These are phyloP conservation scores for Drosophila recens DNA, from an alignment of 2,888 invertebrate genomes.

Conservation along the genomic window DNA sequence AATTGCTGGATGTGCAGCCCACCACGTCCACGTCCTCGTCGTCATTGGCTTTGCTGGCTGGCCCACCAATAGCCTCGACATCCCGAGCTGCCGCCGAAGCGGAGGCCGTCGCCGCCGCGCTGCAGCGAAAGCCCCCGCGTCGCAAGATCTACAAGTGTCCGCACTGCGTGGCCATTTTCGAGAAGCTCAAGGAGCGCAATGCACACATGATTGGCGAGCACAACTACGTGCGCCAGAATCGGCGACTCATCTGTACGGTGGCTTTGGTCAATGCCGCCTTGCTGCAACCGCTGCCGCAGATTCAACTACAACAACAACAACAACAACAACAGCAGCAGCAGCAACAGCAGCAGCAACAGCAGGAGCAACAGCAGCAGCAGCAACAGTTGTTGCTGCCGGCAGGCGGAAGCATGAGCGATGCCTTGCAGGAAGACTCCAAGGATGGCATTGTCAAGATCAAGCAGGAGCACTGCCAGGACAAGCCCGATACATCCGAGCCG, in stretches of 20 bases:
- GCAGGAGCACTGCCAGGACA: constrained; percentile 74
- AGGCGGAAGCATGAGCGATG: constrained; percentile 28
- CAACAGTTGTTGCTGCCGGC: constrained; percentile 38
- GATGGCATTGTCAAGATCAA: constrained; percentile 83
- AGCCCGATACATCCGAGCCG: constrained; percentile 52
- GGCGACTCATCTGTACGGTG: constrained; percentile 82
- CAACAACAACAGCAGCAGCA: constrained; percentile 13
- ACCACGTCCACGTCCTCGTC: constrained; percentile 72
- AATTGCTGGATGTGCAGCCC: constrained; percentile 58
- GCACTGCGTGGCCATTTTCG: constrained; percentile 83
- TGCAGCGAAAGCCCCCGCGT: constrained; percentile 69
- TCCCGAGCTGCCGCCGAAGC: constrained; percentile 65
- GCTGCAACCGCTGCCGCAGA: constrained; percentile 11
- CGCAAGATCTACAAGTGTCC: constrained; percentile 84
- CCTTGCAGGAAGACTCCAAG: constrained; percentile 76
- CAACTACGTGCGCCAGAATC: constrained; percentile 84
- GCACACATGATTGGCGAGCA: constrained; percentile 84
- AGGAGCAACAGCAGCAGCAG: constrained; percentile 28
- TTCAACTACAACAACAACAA: constrained; percentile 20
- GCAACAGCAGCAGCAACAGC: constrained; percentile 17
- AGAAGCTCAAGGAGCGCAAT: constrained; percentile 84
- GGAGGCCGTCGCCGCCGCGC: constrained; percentile 59
- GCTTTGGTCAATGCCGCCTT: constrained; percentile 44
- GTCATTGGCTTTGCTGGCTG: constrained; percentile 78
- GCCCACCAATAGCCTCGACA: constrained; percentile 78